Base-by-base conservation (phyloP, 2,888 invertebrate species). In the Apamea crenata region DNA sequence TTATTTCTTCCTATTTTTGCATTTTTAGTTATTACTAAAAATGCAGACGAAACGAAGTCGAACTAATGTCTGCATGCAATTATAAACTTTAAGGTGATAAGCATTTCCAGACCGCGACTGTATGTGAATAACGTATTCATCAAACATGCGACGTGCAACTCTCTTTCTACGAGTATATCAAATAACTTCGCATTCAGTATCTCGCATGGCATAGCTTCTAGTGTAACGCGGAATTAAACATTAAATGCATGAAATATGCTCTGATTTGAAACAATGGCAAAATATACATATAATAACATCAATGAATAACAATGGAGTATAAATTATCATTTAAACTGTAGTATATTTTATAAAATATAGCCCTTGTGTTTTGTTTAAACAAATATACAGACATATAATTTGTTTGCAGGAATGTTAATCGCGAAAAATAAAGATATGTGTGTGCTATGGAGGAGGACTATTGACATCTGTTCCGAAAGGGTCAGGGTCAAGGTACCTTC, bases 261-360 rank as follows among this genome's bases (percentile, higher is more conserved):
- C 96, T 96, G 96, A 96, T 96, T 96, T 96, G 96, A 96, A 97
- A 97, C 96, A 97, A 97, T 96, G 96, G 97, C 95, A 94, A 96
- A 96, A 96, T 97, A 96, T 97, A 96, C 96, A 97, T 96, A 96
- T 96, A 96, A 97, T 96, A 97, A 96, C 96, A 96, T 96, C 97
- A 96, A 96, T 97, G 97, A 97, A 97, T 97, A 96, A 97, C 97
- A 96, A 97, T 96, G 96, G 96, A 93, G 95, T 96, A 97, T 97
- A 96, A 97, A 96, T 96, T 97, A 97, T 97, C 96, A 96, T 97
- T 96, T 96, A 96, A 96, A 96, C 96, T 96, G 96, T 96, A 96
- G 96, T 96, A 95, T 96, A 96, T 96, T 96, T 96, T 96, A 96
- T 96, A 96, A 96, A 95, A 96, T 96, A 96, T 95, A 94, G 95